phyloP scores from a whole-genome alignment of 2,888 invertebrate genomes.

The Macrophya annulata region DNA sequence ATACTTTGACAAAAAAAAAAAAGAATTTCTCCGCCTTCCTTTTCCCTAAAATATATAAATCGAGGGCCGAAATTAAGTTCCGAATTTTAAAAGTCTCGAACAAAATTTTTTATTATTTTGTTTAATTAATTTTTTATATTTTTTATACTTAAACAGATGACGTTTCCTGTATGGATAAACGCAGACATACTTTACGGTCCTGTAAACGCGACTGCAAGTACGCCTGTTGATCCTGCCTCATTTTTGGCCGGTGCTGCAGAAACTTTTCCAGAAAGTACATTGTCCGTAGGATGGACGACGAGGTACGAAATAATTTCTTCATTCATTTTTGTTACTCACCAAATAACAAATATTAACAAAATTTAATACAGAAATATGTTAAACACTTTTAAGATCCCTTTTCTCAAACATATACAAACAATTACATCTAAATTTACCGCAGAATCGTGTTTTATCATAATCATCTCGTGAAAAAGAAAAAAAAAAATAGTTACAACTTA shows the following conservation, averaged over 20 bases:
- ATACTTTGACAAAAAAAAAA: not conserved
- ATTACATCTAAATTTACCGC: no score
- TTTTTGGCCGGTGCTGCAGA: slow-evolving; percentile 84
- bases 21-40: not conserved
- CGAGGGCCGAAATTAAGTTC: no score
- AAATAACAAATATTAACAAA: not conserved
- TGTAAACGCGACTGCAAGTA: slow-evolving; percentile 81
- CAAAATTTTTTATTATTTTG: not conserved
- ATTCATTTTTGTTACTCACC: slow-evolving; percentile 10
- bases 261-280: slow-evolving; percentile 83
- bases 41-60: no score
- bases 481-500: no score
- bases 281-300: slow-evolving; percentile 95
- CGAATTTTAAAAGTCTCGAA: no score
- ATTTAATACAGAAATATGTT: no score
- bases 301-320: slow-evolving; percentile 75
- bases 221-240: slow-evolving; percentile 84
- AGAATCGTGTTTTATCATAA: no score
- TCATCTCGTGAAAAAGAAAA: no score
- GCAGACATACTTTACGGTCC: slow-evolving; percentile 93
- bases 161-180: slow-evolving; percentile 92
- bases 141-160: slow-evolving; percentile 80
- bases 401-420: no score
- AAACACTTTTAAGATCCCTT: no score
- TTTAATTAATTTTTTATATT: not conserved